Evolutionary conservation across 2,888 invertebrate species (phyloP).

Genomic region (Calameuta filiformis): DNA sequence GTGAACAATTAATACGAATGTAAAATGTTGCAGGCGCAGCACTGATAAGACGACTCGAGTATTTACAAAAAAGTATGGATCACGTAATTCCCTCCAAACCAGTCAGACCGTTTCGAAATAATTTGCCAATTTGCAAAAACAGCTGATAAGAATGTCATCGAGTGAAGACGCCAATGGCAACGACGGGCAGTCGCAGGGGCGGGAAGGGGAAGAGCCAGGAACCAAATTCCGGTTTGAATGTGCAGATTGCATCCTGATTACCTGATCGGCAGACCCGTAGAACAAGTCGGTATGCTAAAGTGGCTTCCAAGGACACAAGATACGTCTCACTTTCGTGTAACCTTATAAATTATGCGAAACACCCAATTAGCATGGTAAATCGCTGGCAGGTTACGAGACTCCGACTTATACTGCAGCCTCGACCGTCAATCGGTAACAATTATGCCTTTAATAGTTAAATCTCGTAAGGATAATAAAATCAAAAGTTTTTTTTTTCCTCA

Average conservation of each 20-base stretch:
- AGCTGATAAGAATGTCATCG: too few species aligned
- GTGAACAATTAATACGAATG: not conserved
- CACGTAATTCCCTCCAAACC: too few species aligned
- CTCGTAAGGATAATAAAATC: not conserved
- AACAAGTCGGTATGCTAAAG: not conserved
- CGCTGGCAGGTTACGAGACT: conserved; percentile 11
- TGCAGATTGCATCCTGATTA: not conserved
- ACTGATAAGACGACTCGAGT: not conserved
- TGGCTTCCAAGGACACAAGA: not conserved
- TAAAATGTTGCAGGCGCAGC: not conserved
- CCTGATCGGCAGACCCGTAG: not conserved
- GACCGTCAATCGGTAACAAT: not conserved
- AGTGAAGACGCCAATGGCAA: too few species aligned
- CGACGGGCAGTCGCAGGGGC: too few species aligned
- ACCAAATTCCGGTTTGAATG: too few species aligned
- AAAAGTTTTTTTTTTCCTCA: not conserved
- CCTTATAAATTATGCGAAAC: conserved; percentile 42
- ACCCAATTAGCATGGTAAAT: conserved; percentile 43
- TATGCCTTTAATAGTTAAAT: not conserved
- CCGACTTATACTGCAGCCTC: not conserved
- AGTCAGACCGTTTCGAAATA: too few species aligned
- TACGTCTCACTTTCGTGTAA: conserved; percentile 24
- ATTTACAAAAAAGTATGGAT: too few species aligned
- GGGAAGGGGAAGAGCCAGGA: too few species aligned
- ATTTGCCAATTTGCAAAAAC: too few species aligned